Percentiles rank a stretch among this genome's conserved stretches.
These are phyloP conservation scores for Sitophilus oryzae DNA, from an alignment of 1,140 invertebrate species.

Conservation along the genomic window DNA sequence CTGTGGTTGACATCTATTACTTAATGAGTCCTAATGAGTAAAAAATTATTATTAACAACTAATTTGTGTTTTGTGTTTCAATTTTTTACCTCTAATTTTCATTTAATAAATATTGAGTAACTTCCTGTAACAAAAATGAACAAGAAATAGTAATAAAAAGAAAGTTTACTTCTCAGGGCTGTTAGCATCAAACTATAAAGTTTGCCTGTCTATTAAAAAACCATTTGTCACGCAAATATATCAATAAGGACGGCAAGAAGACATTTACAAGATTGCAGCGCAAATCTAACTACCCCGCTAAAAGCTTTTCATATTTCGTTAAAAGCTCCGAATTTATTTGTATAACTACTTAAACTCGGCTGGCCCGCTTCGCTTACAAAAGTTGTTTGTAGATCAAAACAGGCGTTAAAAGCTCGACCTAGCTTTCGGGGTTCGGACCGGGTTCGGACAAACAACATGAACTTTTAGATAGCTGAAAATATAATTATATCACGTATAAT, in stretches of 20 bases:
- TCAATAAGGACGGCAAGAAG: slow-evolving; percentile 2
- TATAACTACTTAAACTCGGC: slow-evolving; percentile 34
- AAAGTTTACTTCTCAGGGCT: too few species aligned
- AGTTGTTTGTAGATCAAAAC: slow-evolving; percentile 35
- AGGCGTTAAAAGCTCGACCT: slow-evolving; percentile 33
- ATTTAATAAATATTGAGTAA: too few species aligned
- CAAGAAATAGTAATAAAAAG: too few species aligned
- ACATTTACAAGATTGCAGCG: slow-evolving; percentile 17
- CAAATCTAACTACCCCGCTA: slow-evolving; percentile 22
- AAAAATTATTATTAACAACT: too few species aligned
- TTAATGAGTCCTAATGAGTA: too few species aligned
- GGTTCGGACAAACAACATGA: background rate
- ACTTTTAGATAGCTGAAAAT: too few species aligned
- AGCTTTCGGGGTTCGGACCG: slow-evolving; percentile 11
- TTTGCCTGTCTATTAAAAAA: background rate
- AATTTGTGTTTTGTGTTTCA: too few species aligned
- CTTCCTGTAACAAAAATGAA: too few species aligned
- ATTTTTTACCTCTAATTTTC: too few species aligned
- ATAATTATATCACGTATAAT: too few species aligned
- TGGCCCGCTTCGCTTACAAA: slow-evolving; percentile 33
- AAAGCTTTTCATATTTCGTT: slow-evolving; percentile 36
- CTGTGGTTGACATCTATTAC: too few species aligned
- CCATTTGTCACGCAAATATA: slow-evolving; percentile 6
- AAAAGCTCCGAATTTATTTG: slow-evolving; percentile 36
- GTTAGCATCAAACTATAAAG: too few species aligned